Percentiles rank a stretch among this genome's conserved stretches.
Evolutionary conservation across 2,888 invertebrate genomes (phyloP).

Genomic region (Lycophotia porphyrea): DNA sequence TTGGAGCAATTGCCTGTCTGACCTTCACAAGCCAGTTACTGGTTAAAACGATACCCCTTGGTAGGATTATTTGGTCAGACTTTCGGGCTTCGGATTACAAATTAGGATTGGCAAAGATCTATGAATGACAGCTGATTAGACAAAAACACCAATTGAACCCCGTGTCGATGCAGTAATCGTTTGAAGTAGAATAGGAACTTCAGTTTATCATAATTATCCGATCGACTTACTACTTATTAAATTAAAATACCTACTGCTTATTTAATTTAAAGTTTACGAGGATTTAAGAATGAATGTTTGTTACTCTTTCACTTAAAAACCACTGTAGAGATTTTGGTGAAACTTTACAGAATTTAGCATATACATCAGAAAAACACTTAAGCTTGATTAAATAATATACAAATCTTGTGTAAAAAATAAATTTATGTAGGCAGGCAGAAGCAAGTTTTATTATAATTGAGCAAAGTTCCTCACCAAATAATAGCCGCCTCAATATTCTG

Average conservation of each 20-base stretch:
- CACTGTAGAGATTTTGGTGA: not conserved
- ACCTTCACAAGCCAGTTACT: not conserved
- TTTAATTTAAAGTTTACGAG: not conserved
- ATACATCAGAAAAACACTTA: not conserved
- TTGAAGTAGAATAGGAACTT: not conserved
- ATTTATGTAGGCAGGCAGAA: not conserved
- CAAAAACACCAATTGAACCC: not conserved
- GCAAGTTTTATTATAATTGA: not conserved
- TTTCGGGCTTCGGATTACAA: not conserved
- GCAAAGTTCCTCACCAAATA: constrained; percentile 1
- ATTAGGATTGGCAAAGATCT: not conserved
- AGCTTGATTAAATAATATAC: not conserved
- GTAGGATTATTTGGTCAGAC: not conserved
- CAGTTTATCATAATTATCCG: too few relatives aligned
- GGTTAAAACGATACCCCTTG: not conserved
- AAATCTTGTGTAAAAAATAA: not conserved
- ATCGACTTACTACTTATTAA: too few relatives aligned
- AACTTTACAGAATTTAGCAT: too few relatives aligned
- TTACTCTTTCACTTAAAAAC: not conserved
- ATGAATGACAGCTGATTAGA: not conserved
- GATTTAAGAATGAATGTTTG: not conserved
- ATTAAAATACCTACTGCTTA: not conserved
- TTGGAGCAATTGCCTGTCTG: not conserved
- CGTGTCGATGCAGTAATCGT: not conserved
- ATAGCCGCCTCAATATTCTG: not conserved